Base-by-base conservation (phyloP, 2,113 vertebrate genomes). In the Amblyornis subalaris region DNA sequence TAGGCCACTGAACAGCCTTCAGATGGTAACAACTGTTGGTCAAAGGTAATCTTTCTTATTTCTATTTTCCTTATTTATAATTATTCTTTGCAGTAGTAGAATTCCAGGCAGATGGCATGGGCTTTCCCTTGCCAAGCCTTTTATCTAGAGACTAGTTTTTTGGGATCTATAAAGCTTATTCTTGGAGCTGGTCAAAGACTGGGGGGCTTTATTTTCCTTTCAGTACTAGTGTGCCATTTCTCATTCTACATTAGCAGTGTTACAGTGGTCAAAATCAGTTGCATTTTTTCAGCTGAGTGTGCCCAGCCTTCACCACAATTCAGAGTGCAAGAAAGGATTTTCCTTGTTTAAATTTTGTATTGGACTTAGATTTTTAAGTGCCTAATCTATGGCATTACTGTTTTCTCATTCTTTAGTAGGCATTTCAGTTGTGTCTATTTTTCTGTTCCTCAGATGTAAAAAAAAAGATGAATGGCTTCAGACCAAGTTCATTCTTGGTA, bases 11-110 rank as follows among this genome's bases (percentile, higher is more conserved):
- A 97, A 93, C 96, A 95, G 79, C 90, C 96, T 93, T 95, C 95
- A 97, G 85, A 96, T 97, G 96, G 95, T 97, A 96, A 96, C 96
- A 96, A 80, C 96, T 96, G 35, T 94, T 97, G 95, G 95, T 94
- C 96, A 94, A 96, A 97, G 96, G 96, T 97, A 97, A 97, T 93
- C 90, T 97, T 96, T 97, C 94, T 97, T 96, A 97, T 97, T 97
- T 96, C 95, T 97, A 89, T 96, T 95, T 97, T 95, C 88, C 83
- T 94, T 96, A 67, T 74, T 80, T 93, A 36, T 93, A 83, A 88
- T 81, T 64, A 91, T 90, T 90, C 85, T 95, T 88, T 94, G 82
- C 69, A 74, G 67, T 83, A 85, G 64, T 53, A 51, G 38, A 93
- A 88, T 88, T 79, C 67, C 64, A 94, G 75, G 48, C 45, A 83